Evolutionary conservation across 2,888 invertebrate genomes (phyloP).

Genomic region (Plagiodera versicolora): DNA sequence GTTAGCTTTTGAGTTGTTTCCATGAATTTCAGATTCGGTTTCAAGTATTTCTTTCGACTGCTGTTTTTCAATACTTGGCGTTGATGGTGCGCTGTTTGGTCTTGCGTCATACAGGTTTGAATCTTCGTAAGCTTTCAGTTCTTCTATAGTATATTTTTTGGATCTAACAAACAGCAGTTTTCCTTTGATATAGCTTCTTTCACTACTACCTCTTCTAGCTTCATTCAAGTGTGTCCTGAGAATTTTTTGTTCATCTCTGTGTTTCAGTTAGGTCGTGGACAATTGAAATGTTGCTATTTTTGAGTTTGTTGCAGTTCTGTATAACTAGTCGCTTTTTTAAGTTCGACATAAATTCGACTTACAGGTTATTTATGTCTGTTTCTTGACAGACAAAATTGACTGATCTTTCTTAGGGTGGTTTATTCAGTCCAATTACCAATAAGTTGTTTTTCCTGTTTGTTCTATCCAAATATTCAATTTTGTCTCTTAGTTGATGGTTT

Average conservation of each 20-base stretch:
- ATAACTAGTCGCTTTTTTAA: too few species aligned
- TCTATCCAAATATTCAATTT: constrained; percentile 4
- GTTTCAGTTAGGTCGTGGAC: background rate
- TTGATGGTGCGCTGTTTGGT: background rate
- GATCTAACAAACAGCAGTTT: background rate
- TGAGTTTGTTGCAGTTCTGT: constrained; percentile 1
- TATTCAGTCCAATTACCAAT: too few species aligned
- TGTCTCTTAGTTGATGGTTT: constrained; percentile 3
- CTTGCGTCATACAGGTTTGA: background rate
- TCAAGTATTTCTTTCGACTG: background rate
- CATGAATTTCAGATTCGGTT: background rate
- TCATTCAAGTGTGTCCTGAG: background rate
- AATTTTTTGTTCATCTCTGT: background rate
- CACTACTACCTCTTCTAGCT: background rate
- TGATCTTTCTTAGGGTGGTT: too few species aligned
- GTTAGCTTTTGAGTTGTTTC: too few species aligned
- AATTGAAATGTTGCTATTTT: background rate
- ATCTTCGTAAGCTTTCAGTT: background rate
- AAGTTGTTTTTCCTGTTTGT: too few species aligned
- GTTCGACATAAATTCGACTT: too few species aligned
- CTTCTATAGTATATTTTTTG: background rate
- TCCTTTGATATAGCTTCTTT: background rate
- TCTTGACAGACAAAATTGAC: too few species aligned
- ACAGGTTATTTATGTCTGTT: too few species aligned
- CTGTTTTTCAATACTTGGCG: constrained; percentile 1